Evolutionary conservation across 2,888 invertebrate species (phyloP), one percentile per base, ranked within the genome.

Genomic region (Diplazon laetatorius): DNA sequence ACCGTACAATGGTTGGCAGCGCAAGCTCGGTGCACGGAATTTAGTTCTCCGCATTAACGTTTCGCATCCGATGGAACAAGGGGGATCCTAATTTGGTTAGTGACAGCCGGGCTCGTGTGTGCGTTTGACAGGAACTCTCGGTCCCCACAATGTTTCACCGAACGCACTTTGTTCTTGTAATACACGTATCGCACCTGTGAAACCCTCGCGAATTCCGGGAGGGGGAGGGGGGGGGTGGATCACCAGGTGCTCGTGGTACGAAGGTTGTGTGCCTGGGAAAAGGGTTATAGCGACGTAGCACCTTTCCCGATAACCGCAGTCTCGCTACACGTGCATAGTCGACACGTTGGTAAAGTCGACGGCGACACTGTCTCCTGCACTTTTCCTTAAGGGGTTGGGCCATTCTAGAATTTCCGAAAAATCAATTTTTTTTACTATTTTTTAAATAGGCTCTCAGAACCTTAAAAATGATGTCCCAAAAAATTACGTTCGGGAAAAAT

Each of bases 241-340:
- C 39, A 30, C 25, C 52, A 52, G 77, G 70, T 81, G 82, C 81
- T 79, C 83, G 82, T 80, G 81, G 85, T 81, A 80, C 82, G 79
- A 79, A 74, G 65, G 79, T 42, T 37, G 70, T 78, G 78, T 70
- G 74, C 68, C 80, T 80, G 48, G 79, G 72, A 73, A 78, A 83
- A 77, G 72, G 83, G 84, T 80, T 80, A 81, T 59, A 80, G 66
- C 59, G 66, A 68, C 62, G 68, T 35, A 52, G 50, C 37, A 20
- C 14, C 42, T 44, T 35, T 63, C 46, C 25, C 25, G 35, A 52
- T 72, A 71, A 76, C 71, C 60, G 42, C 66, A 66, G 48, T 39
- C 39, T 30, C 20, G 30, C 8, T 10, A 44, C 39, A n/a, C n/a
- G n/a, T n/a, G n/a, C n/a, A n/a, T n/a, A n/a, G n/a, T n/a, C n/a